Base-by-base conservation (phyloP, 2,797 vertebrate species). In the Phrynocephalus vlangalii region DNA sequence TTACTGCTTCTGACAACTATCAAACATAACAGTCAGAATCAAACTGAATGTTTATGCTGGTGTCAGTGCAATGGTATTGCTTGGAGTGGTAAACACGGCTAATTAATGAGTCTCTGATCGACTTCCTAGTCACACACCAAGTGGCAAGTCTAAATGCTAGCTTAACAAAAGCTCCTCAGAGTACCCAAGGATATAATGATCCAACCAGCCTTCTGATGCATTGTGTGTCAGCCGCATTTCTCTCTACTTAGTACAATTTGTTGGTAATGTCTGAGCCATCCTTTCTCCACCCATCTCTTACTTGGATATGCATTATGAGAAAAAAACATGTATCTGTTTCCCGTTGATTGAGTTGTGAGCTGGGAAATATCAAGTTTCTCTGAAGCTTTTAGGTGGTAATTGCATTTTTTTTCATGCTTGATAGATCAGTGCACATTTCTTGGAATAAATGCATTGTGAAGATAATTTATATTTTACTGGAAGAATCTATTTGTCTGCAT, bases 331-430 rank as follows among this genome's bases (percentile, higher is more conserved):
- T 33, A 3, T 30, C 82, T 84, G 50, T 33, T 88, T 76, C 87
- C 63, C 44, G 48, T 26, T 79, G 82, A 84, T 5, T 10, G 30
- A 79, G 33, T 24, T 56, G 60, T n/a, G 56, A 10, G 38, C 26
- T 38, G 24, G 52, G 60, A 79, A 89, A 75, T 83, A 79, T 38
- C 78, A 84, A 82, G 52, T 75, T 73, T 33, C 30, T 79, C 30
- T 73, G 76, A 83, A 83, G 75, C 84, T 89, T 86, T 89, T 79
- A 86, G 38, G 6, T 84, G 78, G 48, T 78, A 86, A 86, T 86
- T 71, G 72, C 66, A 83, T 86, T 76, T 82, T 85, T n/a, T 86
- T 82, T 78, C 63, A 70, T 81, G 70, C 63, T 44, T 84, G 52
- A 72, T 70, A 79, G 67, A 20, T 66, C 68, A 88, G 72, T 84